phyloP scores from a whole-genome alignment of 2,797 vertebrate genomes.

The Hozukius guyotensis region DNA sequence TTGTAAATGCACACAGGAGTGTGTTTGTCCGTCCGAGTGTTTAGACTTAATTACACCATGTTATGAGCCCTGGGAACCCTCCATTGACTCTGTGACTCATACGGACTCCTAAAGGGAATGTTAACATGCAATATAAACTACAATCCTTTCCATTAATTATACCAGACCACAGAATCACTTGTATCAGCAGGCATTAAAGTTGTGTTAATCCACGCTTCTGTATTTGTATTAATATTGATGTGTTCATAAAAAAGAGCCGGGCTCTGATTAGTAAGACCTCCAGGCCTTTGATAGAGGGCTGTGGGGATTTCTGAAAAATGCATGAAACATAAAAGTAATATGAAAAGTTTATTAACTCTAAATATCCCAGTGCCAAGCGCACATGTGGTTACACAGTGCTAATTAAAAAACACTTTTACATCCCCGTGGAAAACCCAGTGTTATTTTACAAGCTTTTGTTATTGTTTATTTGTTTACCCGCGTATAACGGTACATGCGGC shows the following conservation, averaged over 20 bases:
- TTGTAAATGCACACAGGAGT: background rate
- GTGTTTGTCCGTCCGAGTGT: slow-evolving; percentile 5
- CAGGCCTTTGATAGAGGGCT: slow-evolving; percentile 68
- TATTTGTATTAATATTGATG: slow-evolving; percentile 81
- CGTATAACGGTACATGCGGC: background rate
- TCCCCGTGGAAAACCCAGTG: slow-evolving; percentile 27
- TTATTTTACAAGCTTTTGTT: slow-evolving; percentile 29
- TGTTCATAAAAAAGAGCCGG: slow-evolving; percentile 62
- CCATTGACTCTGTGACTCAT: slow-evolving; percentile 34
- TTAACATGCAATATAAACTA: slow-evolving; percentile 65
- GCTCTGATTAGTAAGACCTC: slow-evolving; percentile 69
- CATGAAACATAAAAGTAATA: slow-evolving; percentile 81
- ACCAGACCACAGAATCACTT: slow-evolving; percentile 62
- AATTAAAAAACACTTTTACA: slow-evolving; percentile 57
- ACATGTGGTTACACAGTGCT: slow-evolving; percentile 53
- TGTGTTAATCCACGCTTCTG: slow-evolving; percentile 69
- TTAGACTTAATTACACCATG: slow-evolving; percentile 45
- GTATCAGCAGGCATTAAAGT: slow-evolving; percentile 75
- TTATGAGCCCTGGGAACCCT: slow-evolving; percentile 4
- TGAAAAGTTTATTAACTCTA: slow-evolving; percentile 80
- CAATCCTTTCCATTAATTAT: slow-evolving; percentile 69
- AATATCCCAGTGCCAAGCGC: slow-evolving; percentile 57
- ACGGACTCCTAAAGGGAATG: slow-evolving; percentile 37
- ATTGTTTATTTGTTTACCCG: slow-evolving; percentile 26
- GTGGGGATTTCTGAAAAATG: slow-evolving; percentile 78